Base-by-base conservation (phyloP, 1,140 invertebrate species). In the Bombyx mandarina region DNA sequence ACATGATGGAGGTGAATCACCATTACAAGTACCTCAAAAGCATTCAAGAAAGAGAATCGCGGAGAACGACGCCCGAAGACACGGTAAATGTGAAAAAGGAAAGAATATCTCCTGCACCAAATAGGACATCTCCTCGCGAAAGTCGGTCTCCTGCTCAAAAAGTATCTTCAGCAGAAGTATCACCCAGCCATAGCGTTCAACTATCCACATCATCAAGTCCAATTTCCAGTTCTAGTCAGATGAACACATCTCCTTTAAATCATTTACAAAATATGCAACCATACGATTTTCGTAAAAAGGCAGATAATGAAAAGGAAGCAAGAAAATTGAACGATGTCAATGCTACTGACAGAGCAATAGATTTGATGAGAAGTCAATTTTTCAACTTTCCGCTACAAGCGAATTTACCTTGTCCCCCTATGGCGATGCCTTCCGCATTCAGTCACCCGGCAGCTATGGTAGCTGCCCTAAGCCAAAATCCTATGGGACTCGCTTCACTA, bases 181-280 rank as follows among this genome's bases (percentile, higher is more conserved):
- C 82, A 9, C 79, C 82, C 9, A 81, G 67, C 58, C 70, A 69
- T 42, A 81, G 73, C 59, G 64, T 78, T 46, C 75, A 72, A 8
- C 56, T 76, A 60, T 87, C 86, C 72, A 79, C 83, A 66, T 81
- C 84, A 66, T 88, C 83, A 55, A 88, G 82, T 66, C 80, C 83
- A 48, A 60, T 76, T 10, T 82, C 90, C 52, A 84, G 87, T 50
- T 89, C 85, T 70, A 89, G 89, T 70, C 88, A 89, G 61, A 77
- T 89, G 45, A 89, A 89, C 66, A 90, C 89, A 66, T 96, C 95
- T 6, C 95, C 97, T 1, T 88, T 98, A 44, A 97, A 95, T 79
- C 91, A 95, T 71, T 88, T 98, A 26, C 96, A 98, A 85, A 97
- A 93, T 69, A 98, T 98, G 96, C 96, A 98, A 78, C 96, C 96